Percentiles rank a stretch among this genome's conserved stretches.
These are phyloP conservation scores for Piaya cayana DNA, from an alignment of 2,113 vertebrate genomes.

Conservation along the genomic window DNA sequence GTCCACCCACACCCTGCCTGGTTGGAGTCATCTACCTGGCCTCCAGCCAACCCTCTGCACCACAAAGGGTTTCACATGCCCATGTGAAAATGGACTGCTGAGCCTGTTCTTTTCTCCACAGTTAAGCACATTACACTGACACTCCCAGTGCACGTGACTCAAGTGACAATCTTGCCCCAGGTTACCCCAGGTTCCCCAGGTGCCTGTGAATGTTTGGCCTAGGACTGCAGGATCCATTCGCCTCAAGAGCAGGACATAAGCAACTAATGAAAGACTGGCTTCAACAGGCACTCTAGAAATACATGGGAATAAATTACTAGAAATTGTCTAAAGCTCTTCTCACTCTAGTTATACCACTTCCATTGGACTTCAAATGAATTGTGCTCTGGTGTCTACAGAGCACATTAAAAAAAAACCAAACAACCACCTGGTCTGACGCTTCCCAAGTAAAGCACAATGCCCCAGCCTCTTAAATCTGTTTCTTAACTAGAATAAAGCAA, in stretches of 20 bases:
- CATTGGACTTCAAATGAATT: not conserved
- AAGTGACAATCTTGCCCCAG: not conserved
- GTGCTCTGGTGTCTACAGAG: not conserved
- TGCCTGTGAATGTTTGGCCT: not conserved
- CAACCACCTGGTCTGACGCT: not conserved
- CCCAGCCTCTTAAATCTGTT: not conserved
- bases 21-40: not conserved
- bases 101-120: no score
- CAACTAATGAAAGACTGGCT: not conserved
- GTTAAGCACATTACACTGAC: not conserved
- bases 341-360: not conserved
- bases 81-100: no score
- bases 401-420: not conserved
- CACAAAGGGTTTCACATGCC: not conserved
- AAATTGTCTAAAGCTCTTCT: not conserved
- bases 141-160: rapidly evolving
- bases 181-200: rapidly evolving
- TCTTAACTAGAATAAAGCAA: not conserved
- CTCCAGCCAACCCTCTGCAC: not conserved
- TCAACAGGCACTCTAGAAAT: not conserved
- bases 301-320: not conserved
- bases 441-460: not conserved
- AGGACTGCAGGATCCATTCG: not conserved
- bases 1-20: not conserved
- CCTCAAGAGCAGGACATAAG: not conserved